Conservation (phyloP, 2,113 vertebrate genomes). For the Apus apus region DNA sequence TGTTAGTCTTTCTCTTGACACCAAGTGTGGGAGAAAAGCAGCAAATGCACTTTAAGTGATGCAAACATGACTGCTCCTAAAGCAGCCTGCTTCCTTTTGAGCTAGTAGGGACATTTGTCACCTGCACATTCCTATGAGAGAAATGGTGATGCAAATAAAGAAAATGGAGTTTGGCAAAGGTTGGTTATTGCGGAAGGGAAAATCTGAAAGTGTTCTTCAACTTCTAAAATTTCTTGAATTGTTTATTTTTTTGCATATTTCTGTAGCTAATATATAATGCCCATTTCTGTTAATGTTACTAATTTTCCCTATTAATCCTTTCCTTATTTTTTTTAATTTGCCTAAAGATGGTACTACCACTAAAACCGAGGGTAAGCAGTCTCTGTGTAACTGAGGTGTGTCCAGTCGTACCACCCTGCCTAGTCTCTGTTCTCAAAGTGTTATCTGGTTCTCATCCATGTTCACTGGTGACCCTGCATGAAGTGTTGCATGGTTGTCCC, state of each 20-base stretch:
- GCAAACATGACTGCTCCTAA: background rate
- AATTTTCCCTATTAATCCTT: constrained; percentile 85
- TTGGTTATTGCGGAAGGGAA: background rate
- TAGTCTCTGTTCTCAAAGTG: constrained; percentile 74
- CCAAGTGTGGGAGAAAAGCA: background rate
- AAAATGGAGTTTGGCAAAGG: background rate
- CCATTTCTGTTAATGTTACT: constrained; percentile 75
- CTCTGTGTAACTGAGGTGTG: constrained; percentile 81
- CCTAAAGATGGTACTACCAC: constrained; percentile 94
- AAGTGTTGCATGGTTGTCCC: constrained; percentile 82
- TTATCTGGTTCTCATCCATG: constrained; percentile 76
- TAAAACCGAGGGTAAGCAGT: constrained; percentile 96
- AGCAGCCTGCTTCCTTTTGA: background rate
- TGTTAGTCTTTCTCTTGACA: background rate
- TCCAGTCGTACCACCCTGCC: constrained; percentile 65
- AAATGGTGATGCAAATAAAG: background rate
- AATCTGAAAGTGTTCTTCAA: background rate
- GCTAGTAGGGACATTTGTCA: background rate
- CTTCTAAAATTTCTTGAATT: constrained; percentile 47
- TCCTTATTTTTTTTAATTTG: constrained; percentile 86
- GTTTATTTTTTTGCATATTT: constrained; percentile 58
- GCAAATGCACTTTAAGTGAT: background rate
- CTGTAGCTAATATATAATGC: constrained; percentile 71
- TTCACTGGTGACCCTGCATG: constrained; percentile 86
- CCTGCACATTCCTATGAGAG: background rate